These are phyloP conservation scores for Willowsia nigromaculata DNA, from an alignment of 2,888 invertebrate species.

Conservation along the genomic window DNA sequence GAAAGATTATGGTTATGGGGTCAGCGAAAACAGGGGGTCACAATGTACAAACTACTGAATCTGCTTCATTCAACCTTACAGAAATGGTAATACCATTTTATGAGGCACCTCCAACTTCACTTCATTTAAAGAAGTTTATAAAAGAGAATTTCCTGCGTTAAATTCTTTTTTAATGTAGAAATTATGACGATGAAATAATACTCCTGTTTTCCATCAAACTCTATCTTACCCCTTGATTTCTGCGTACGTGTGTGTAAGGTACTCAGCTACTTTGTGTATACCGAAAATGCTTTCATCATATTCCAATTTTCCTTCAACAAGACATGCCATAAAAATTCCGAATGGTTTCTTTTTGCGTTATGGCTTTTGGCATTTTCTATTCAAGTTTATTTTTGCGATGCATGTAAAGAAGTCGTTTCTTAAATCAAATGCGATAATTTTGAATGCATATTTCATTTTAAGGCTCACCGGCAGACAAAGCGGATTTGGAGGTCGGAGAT, in stretches of 20 bases:
- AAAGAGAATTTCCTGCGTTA: not conserved
- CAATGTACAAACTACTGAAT: not conserved
- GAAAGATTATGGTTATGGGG: not conserved
- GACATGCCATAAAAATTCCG: no score
- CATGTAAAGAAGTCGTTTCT: no score
- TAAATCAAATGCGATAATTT: not conserved
- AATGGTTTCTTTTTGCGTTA: no score
- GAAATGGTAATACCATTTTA: not conserved
- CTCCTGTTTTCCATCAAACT: no score
- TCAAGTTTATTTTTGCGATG: no score
- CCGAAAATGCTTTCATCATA: no score
- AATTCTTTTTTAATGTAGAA: not conserved
- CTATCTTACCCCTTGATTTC: no score
- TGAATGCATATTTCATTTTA: constrained; percentile 71
- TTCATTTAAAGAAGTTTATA: not conserved
- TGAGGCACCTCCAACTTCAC: not conserved
- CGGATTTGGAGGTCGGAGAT: constrained; percentile 96
- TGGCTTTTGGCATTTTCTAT: no score
- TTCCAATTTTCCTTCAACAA: no score
- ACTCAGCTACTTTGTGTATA: no score
- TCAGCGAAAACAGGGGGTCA: not conserved
- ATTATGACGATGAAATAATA: no score
- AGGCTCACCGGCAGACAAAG: constrained; percentile 94
- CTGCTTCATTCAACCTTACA: not conserved
- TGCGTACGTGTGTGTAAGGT: no score